phyloP scores from a whole-genome alignment of 2,113 vertebrate genomes.

The Paramisgurnus dabryanus region DNA sequence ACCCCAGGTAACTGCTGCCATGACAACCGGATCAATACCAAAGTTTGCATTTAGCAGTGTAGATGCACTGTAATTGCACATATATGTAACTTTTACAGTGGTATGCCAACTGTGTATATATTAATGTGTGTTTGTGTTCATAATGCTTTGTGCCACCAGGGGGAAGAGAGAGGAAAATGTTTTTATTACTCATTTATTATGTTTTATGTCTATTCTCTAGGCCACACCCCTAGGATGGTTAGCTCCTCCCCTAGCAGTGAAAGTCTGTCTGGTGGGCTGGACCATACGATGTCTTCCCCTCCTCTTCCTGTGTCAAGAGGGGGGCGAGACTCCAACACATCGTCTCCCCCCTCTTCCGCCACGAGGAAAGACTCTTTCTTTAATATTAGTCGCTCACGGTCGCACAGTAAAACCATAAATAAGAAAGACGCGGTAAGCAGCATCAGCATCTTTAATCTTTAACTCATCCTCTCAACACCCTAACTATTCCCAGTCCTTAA shows the following conservation, averaged over 20 bases:
- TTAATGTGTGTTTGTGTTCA: constrained; percentile 45
- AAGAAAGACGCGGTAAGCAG: constrained; percentile 87
- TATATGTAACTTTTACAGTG: neutral
- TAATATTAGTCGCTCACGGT: constrained; percentile 94
- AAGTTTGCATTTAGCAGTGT: constrained; percentile 27
- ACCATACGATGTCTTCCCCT: constrained; percentile 84
- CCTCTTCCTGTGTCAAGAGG: constrained; percentile 81
- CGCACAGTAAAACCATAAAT: constrained; percentile 93
- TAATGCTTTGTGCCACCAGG: neutral
- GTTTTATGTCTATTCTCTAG: constrained; percentile 65
- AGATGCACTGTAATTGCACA: neutral
- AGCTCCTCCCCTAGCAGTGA: constrained; percentile 93
- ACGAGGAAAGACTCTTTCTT: constrained; percentile 96
- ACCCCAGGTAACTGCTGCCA: constrained; percentile 81
- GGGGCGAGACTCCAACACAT: constrained; percentile 74
- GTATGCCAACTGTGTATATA: neutral
- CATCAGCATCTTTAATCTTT: neutral
- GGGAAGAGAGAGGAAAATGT: neutral
- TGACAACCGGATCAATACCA: constrained; percentile 47
- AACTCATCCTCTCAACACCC: no score
- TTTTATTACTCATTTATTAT: neutral
- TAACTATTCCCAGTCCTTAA: neutral
- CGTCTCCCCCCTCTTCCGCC: constrained; percentile 89
- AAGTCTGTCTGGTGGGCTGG: constrained; percentile 84
- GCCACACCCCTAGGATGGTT: constrained; percentile 83